phyloP scores from a whole-genome alignment of 2,113 vertebrate species.

The Pipa parva region DNA sequence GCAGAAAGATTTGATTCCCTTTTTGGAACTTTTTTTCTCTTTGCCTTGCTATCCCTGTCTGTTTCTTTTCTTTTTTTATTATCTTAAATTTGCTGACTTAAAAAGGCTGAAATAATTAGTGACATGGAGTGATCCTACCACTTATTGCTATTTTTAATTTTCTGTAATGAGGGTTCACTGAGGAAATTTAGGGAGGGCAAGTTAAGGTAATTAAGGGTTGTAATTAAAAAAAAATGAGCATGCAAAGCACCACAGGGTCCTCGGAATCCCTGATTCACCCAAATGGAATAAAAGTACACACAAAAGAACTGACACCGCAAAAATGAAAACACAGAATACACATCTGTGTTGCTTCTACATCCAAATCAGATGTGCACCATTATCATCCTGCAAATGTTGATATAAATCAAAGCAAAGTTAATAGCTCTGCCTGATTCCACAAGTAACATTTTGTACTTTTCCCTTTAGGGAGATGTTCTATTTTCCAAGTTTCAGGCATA shows the following conservation, averaged over 20 bases:
- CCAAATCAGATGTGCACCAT: constrained; percentile 7
- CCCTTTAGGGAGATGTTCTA: no score
- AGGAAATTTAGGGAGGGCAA: constrained; percentile 43
- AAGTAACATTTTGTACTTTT: no score
- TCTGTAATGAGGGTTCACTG: constrained; percentile 45
- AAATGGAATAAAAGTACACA: constrained; percentile 12
- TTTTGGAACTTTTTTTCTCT: no score
- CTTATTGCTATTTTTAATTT: constrained; percentile 38
- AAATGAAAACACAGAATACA: constrained; percentile 2
- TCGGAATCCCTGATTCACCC: constrained; percentile 36
- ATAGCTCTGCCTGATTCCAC: no score
- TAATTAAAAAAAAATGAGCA: constrained; percentile 51
- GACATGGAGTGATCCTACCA: constrained; percentile 33
- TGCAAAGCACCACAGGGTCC: constrained; percentile 41
- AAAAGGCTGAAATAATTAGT: constrained; percentile 46
- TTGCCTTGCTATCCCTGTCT: constrained; percentile 32
- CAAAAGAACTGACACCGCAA: constrained; percentile 30
- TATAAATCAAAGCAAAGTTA: not conserved
- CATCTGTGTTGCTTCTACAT: constrained; percentile 14
- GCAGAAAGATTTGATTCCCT: not conserved
- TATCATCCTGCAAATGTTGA: not conserved
- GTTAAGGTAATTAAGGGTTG: constrained; percentile 37
- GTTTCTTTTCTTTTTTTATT: constrained; percentile 43
- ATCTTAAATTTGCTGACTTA: constrained; percentile 51
- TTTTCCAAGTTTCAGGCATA: no score